Evolutionary conservation across 2,888 invertebrate genomes (phyloP).

Genomic region (Coronaproctus castanopsis): DNA sequence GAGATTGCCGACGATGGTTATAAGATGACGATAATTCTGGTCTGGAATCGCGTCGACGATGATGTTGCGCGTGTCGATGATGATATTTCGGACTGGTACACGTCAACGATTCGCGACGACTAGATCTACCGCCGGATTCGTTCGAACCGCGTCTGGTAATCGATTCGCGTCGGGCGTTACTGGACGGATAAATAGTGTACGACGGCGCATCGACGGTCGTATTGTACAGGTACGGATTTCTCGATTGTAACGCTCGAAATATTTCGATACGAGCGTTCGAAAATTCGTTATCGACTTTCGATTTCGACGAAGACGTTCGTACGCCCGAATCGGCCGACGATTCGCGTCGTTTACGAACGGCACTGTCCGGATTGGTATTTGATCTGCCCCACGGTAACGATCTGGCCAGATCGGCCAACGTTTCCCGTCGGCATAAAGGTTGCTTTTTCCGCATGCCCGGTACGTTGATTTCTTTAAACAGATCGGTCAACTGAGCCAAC

Average conservation of each 20-base stretch:
- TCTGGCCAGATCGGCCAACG: constrained; percentile 67
- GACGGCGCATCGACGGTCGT: constrained; percentile 19
- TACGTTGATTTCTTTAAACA: constrained; percentile 68
- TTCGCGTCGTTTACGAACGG: constrained; percentile 51
- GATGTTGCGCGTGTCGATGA: constrained; percentile 18
- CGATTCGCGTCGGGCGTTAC: constrained; percentile 32
- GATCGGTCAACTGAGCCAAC: constrained; percentile 70
- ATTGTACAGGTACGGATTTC: background rate
- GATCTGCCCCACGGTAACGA: constrained; percentile 62
- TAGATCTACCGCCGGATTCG: constrained; percentile 34
- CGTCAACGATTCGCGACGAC: constrained; percentile 33
- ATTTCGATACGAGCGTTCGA: constrained; percentile 44
- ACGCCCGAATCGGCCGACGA: constrained; percentile 73
- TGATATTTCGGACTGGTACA: constrained; percentile 26
- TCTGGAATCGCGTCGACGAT: constrained; percentile 30
- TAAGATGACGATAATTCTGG: constrained; percentile 21
- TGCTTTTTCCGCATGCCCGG: constrained; percentile 32
- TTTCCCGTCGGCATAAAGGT: constrained; percentile 66
- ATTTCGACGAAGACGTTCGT: constrained; percentile 43
- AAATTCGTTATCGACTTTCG: constrained; percentile 36
- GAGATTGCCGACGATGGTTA: constrained; percentile 5
- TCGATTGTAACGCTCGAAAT: constrained; percentile 43
- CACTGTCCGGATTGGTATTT: constrained; percentile 29
- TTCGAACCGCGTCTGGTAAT: constrained; percentile 37
- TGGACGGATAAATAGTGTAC: background rate